Evolutionary conservation across 2,113 vertebrate genomes (phyloP), one percentile per base, ranked within the genome.

Genomic region (Dromaius novaehollandiae): DNA sequence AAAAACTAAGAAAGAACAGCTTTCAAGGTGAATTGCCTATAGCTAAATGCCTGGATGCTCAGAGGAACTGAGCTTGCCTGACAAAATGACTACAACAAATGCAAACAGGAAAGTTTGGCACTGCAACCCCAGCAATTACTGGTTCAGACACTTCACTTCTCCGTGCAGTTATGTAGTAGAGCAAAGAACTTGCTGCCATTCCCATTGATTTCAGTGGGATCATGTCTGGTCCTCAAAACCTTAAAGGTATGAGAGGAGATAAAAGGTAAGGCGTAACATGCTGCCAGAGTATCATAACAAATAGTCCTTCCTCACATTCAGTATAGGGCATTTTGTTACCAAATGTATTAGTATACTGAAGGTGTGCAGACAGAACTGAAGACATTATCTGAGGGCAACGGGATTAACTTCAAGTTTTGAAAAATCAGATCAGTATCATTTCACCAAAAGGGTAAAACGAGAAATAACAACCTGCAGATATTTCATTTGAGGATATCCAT

Each of bases 81-180:
- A n/a, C 36, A 64, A 8, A 63, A 40, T n/a, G 22, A 55, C 53
- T 5, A 4, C 40, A 75, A 66, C 36, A 18, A 20, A n/a, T 2
- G 51, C 70, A 60, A 32, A 13, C 5, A 22, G 25, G 24, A 30
- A 81, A 5, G 0, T 4, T 51, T 3, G 68, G 64, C 69, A 30
- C 6, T 14, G 8, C 28, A 44, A 13, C 1, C 1, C 74, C 34
- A 55, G 50, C 69, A 88, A 10, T 44, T 22, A 36, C 42, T 16
- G n/a, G 16, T 32, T 77, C 66, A 20, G 73, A 64, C 75, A 32
- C 56, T 7, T 34, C 25, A 32, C 50, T 53, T 78, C 32, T n/a
- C 48, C 13, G 21, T 64, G 38, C 1, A 2, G 61, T 60, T 79
- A 68, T 0, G 0, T 13, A 32, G 42, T 13, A 36, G 30, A 83